phyloP scores from a whole-genome alignment of 1,140 invertebrate genomes.

The Brachionus asplanchnoidis region DNA sequence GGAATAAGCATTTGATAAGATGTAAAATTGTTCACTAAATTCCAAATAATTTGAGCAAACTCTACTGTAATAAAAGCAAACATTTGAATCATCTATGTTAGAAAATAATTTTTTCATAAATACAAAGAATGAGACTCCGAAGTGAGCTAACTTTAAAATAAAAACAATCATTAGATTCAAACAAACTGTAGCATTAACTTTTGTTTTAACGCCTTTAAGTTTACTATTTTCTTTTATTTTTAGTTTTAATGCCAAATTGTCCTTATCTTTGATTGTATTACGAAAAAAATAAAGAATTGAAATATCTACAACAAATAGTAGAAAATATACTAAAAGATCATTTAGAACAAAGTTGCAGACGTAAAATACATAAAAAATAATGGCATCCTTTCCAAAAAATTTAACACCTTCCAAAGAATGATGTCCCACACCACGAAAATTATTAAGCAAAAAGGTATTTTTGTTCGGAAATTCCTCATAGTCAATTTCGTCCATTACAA shows the following conservation, averaged over 20 bases:
- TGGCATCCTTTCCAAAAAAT: not conserved
- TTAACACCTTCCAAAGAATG: not conserved
- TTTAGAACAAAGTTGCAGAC: not conserved
- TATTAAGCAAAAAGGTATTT: not conserved
- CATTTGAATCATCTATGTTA: not conserved
- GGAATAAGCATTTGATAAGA: not conserved
- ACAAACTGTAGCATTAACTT: not conserved
- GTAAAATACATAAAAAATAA: not conserved
- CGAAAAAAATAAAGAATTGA: not conserved
- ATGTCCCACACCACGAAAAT: too few relatives aligned
- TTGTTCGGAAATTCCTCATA: constrained; percentile 11
- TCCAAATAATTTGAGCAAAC: not conserved
- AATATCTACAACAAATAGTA: not conserved
- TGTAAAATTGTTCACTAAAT: not conserved
- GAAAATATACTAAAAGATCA: not conserved
- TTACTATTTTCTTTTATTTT: not conserved
- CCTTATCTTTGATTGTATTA: too few relatives aligned
- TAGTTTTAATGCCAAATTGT: not conserved
- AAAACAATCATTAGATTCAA: not conserved
- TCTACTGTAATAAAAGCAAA: not conserved
- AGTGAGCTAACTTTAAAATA: not conserved
- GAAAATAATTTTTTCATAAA: not conserved
- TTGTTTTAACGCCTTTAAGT: not conserved
- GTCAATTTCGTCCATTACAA: not conserved
- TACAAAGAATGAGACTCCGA: not conserved